Evolutionary conservation across 2,888 invertebrate species (phyloP).

Genomic region (Proisotoma minuta): DNA sequence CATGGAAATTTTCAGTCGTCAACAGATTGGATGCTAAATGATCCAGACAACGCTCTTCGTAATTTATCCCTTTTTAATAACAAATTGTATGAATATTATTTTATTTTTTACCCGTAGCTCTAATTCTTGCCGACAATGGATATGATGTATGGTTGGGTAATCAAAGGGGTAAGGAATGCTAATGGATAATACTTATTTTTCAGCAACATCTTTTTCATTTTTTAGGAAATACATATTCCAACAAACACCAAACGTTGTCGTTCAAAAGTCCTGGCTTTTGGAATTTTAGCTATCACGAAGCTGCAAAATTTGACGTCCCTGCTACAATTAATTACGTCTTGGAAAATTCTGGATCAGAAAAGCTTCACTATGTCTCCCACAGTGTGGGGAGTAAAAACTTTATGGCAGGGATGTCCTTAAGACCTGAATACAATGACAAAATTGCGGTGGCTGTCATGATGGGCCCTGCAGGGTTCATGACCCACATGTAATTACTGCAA

Average conservation of each 20-base stretch:
- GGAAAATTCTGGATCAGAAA: background rate
- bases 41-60: background rate
- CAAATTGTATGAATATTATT: background rate
- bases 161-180: background rate
- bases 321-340: background rate
- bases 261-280: background rate
- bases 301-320: background rate
- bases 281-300: conserved; percentile 6
- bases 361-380: conserved; percentile 2
- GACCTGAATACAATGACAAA: conserved; percentile 2
- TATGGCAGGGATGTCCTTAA: background rate
- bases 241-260: background rate
- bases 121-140: conserved; percentile 1
- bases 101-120: background rate
- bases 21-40: conserved; percentile 50
- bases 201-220: too few relatives aligned
- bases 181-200: background rate
- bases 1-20: conserved; percentile 53
- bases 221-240: background rate
- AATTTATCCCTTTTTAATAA: background rate
- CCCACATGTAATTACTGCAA: too few relatives aligned
- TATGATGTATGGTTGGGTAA: background rate
- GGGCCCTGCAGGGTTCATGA: conserved; percentile 2
- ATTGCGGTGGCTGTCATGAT: background rate
- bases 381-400: background rate